Evolutionary conservation across 1,140 invertebrate genomes (phyloP).

Genomic region (Sarcophaga peregrina): DNA sequence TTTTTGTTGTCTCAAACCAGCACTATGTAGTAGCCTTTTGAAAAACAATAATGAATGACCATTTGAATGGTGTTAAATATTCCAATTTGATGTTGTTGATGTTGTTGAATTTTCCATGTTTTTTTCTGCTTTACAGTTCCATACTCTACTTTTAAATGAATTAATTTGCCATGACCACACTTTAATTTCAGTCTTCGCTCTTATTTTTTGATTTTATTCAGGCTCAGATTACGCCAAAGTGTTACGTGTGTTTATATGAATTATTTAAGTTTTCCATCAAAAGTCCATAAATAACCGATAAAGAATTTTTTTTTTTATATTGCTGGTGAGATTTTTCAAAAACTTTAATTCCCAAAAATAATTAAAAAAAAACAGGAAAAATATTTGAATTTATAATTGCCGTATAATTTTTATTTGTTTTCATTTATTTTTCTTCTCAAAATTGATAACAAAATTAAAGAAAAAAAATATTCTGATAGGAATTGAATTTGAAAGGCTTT

Average conservation of each 20-base stretch:
- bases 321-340: background rate
- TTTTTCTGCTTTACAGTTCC: background rate
- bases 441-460: background rate
- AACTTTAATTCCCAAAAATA: conserved; percentile 20
- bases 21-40: too few species aligned
- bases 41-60: conserved; percentile 10
- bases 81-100: background rate
- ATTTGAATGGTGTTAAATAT: conserved; percentile 22
- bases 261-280: background rate
- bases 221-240: too few species aligned
- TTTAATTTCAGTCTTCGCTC: background rate
- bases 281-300: conserved; percentile 4
- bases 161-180: background rate
- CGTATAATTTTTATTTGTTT: too few species aligned
- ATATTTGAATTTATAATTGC: too few species aligned
- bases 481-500: too few species aligned
- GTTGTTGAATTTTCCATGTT: background rate
- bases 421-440: too few species aligned
- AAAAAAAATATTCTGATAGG: background rate
- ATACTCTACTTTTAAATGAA: conserved; percentile 14
- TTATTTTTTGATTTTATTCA: too few species aligned
- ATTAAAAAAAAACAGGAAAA: background rate
- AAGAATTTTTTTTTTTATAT: background rate
- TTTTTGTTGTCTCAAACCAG: too few species aligned
- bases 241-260: background rate